Evolutionary conservation across 2,113 vertebrate species (phyloP).

Genomic region (Sakesphorus luctuosus): DNA sequence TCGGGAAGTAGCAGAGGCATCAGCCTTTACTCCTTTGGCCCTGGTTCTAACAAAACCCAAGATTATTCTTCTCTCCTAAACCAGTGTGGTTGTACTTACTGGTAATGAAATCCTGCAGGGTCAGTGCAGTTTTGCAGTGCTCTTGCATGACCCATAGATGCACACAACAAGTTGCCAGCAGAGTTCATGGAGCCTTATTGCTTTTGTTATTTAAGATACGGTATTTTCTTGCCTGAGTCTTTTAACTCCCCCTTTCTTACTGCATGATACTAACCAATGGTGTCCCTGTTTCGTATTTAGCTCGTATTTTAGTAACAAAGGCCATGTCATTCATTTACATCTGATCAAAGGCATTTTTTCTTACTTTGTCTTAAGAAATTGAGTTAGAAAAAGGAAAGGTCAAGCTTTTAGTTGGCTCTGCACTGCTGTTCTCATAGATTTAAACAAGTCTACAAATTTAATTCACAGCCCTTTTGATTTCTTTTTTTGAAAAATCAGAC

Average conservation of each 20-base stretch:
- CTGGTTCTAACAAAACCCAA: neutral
- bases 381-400: neutral
- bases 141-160: neutral
- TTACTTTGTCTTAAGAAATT: neutral
- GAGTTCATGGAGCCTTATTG: accelerated
- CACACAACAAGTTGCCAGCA: neutral
- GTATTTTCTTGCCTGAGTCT: neutral
- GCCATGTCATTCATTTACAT: accelerated
- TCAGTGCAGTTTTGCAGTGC: neutral
- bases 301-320: neutral
- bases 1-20: neutral
- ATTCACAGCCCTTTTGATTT: neutral
- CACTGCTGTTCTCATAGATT: neutral
- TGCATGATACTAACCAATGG: neutral
- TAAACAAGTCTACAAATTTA: neutral
- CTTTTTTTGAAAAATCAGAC: neutral
- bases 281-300: neutral
- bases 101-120: neutral
- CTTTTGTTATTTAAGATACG: neutral
- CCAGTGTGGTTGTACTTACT: neutral
- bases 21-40: neutral
- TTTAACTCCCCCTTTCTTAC: neutral
- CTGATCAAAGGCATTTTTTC: neutral
- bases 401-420: neutral
- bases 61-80: neutral